Evolutionary conservation across 2,113 vertebrate species (phyloP).

Genomic region (Oxyruncus cristatus): DNA sequence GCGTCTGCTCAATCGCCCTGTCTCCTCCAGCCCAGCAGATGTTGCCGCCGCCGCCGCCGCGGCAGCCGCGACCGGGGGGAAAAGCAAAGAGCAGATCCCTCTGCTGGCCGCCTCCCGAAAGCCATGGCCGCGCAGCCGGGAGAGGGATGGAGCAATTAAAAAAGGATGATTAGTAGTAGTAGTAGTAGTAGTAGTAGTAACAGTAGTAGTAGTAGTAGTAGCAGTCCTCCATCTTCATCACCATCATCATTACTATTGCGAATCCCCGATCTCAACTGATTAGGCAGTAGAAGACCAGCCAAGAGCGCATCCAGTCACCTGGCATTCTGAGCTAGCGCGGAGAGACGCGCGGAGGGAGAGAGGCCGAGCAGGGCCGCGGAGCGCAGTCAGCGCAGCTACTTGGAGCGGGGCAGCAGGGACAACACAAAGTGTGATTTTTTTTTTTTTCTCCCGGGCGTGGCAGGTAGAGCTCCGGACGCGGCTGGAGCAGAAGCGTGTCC

Average conservation of each 20-base stretch:
- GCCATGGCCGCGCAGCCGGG: not conserved
- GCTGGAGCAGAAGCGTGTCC: not conserved
- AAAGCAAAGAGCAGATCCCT: slow-evolving; percentile 46
- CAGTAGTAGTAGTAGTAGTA: too few species aligned
- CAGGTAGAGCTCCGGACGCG: not conserved
- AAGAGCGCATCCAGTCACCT: not conserved
- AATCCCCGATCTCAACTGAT: not conserved
- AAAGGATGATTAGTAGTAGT: not conserved
- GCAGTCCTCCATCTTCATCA: not conserved
- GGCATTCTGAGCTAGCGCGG: not conserved
- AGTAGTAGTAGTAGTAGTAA: too few species aligned
- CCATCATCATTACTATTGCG: not conserved
- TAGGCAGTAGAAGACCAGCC: not conserved
- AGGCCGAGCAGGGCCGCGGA: not conserved
- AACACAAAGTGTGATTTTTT: not conserved
- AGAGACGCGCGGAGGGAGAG: not conserved
- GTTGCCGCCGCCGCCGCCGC: slow-evolving; percentile 63
- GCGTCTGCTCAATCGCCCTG: slow-evolving; percentile 76
- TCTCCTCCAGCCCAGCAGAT: slow-evolving; percentile 76
- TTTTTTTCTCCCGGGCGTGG: not conserved
- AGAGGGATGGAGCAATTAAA: not conserved
- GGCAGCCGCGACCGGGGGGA: not conserved
- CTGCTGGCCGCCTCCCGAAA: slow-evolving; percentile 38
- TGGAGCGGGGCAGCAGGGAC: not conserved
- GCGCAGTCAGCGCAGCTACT: not conserved